Conservation (phyloP, 2,113 vertebrate species). For the Phylloscopus trochilus region DNA sequence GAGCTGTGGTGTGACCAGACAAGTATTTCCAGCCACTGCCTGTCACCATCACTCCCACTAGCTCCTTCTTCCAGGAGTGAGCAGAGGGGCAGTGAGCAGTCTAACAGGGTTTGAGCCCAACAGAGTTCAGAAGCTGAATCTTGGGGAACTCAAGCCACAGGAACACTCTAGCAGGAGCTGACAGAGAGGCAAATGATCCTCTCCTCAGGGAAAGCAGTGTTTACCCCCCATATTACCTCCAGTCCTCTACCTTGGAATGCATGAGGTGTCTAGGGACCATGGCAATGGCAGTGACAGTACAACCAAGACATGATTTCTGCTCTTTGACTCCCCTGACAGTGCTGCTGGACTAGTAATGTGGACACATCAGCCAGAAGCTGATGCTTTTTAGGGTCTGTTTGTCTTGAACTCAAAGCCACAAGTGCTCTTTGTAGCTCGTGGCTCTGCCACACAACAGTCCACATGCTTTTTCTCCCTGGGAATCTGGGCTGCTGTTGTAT, state of each 20-base stretch:
- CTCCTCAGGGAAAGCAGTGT: not conserved
- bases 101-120: not conserved
- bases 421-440: not conserved
- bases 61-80: not conserved
- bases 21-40: not conserved
- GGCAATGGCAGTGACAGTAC: not conserved
- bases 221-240: not conserved
- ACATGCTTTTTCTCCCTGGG: not conserved
- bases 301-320: not conserved
- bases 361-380: not conserved
- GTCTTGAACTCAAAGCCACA: constrained; percentile 1
- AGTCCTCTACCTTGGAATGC: not conserved
- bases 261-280: not conserved
- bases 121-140: not conserved
- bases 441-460: not conserved
- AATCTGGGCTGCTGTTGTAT: not conserved
- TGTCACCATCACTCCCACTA: not conserved
- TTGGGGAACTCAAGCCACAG: not conserved
- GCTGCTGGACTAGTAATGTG: not conserved
- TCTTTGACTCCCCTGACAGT: not conserved
- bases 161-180: not conserved
- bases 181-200: not conserved
- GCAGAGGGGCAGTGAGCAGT: not conserved
- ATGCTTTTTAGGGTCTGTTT: constrained; percentile 16
- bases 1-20: accelerated